Evolutionary conservation across 2,888 invertebrate species (phyloP).

Genomic region (Tuberolachnus salignus): DNA sequence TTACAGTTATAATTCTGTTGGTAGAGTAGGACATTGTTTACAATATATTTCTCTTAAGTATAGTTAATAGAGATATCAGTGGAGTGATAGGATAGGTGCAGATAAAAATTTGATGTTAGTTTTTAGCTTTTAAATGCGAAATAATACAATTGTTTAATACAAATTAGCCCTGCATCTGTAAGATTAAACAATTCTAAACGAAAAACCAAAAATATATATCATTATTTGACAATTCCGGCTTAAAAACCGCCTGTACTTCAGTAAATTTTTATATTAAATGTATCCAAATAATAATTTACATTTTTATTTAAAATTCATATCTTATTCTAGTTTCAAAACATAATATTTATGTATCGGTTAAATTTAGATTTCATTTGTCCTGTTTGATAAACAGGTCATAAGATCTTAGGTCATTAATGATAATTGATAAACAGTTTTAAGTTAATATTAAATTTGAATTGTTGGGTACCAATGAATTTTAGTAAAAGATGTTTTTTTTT

Average conservation of each 20-base stretch:
- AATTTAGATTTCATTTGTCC: conserved; percentile 23
- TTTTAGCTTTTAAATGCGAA: not conserved
- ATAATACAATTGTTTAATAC: not conserved
- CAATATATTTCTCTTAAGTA: not conserved
- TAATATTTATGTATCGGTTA: conserved; percentile 19
- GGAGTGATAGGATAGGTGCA: not conserved
- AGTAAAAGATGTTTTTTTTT: not conserved
- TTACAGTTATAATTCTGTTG: not conserved
- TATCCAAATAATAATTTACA: not conserved
- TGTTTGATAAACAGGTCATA: conserved; percentile 33
- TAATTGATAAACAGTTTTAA: conserved; percentile 37
- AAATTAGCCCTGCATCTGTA: not conserved
- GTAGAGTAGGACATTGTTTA: too few relatives aligned
- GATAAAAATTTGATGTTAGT: not conserved
- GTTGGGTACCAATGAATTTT: not conserved
- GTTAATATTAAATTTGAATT: not conserved
- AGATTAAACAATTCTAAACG: not conserved
- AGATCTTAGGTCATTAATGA: conserved; percentile 37
- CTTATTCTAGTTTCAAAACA: not conserved
- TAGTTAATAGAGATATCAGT: not conserved
- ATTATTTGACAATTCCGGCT: not conserved
- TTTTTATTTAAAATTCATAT: not conserved
- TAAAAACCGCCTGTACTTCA: not conserved
- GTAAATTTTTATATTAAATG: not conserved
- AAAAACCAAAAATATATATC: not conserved